Evolutionary conservation across 1,140 invertebrate genomes (phyloP), one percentile per base, ranked within the genome.

Genomic region (Brachystomella parvula): DNA sequence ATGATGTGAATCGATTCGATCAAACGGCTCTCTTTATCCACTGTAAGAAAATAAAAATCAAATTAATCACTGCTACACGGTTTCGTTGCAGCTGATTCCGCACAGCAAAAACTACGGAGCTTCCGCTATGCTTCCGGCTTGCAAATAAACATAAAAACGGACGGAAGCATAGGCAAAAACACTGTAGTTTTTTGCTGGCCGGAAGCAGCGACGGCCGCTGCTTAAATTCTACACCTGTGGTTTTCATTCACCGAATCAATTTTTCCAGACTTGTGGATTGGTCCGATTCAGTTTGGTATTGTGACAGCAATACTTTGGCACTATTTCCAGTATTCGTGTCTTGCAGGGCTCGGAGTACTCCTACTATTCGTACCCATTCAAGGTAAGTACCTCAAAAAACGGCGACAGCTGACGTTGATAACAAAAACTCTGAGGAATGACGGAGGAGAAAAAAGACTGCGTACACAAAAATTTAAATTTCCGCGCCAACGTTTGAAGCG

Each of bases 341-440:
- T 93, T 3, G 84, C 88, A 61, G 92, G 92, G 0, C 85, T 94
- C 64, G 82, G 80, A 1, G 83, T 89, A 28, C 83, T 95, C 71
- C 74, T 95, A 32, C 72, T 91, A 0, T 88, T 92, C 61, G 85
- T 95, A 63, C 91, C 92, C 0, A 77, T 95, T 47, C 89, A 94
- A 84, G 82, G 88, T 86, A 80, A 77, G 66, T 70, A 33, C 35
- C 9, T 31, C 6, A 56, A 56, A n/a, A 9, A 6, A 56, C 12
- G 53, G 12, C 6, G 12, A 21, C 6, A 28, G 21, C 12, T 21
- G 9, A 9, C 26, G 53, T n/a, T n/a, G n/a, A n/a, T n/a, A n/a
- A n/a, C n/a, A n/a, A n/a, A n/a, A n/a, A n/a, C n/a, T n/a, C n/a
- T n/a, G n/a, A n/a, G n/a, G n/a, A n/a, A n/a, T n/a, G n/a, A n/a